Conservation (phyloP, 2,888 invertebrate species). For the Panorpa germanica region DNA sequence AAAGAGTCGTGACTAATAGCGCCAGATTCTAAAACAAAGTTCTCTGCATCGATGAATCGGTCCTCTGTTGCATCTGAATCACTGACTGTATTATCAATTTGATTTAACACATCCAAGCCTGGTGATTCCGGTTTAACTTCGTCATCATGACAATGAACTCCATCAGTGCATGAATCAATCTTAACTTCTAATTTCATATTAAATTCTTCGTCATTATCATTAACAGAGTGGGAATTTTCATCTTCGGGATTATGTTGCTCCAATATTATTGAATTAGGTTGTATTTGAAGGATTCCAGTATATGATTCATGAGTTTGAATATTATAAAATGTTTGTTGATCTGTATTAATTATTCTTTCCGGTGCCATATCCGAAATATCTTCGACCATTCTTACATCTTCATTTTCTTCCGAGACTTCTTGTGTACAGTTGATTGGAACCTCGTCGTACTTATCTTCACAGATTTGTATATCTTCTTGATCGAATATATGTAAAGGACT, state of each 20-base stretch:
- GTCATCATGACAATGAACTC: conserved; percentile 3
- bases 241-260: conserved; percentile 7
- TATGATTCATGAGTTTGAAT: conserved; percentile 12
- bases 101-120: conserved; percentile 21
- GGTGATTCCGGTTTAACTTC: conserved; percentile 15
- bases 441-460: no score
- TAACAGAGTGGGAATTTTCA: conserved; percentile 2
- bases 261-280: conserved; percentile 13
- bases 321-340: conserved; percentile 9
- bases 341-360: conserved; percentile 4
- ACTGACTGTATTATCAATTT: conserved; percentile 15
- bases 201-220: conserved; percentile 8
- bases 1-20: conserved; percentile 25
- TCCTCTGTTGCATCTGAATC: conserved; percentile 39
- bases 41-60: conserved; percentile 60
- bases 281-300: conserved; percentile 13
- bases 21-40: conserved; percentile 51
- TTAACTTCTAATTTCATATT: background rate
- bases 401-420: no score
- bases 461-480: no score
- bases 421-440: no score
- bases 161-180: conserved; percentile 3
- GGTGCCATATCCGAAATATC: conserved; percentile 1
- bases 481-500: no score
- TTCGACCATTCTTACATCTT: no score